These are phyloP conservation scores for Drosophila gaucha DNA, from an alignment of 2,888 invertebrate species.

Conservation along the genomic window DNA sequence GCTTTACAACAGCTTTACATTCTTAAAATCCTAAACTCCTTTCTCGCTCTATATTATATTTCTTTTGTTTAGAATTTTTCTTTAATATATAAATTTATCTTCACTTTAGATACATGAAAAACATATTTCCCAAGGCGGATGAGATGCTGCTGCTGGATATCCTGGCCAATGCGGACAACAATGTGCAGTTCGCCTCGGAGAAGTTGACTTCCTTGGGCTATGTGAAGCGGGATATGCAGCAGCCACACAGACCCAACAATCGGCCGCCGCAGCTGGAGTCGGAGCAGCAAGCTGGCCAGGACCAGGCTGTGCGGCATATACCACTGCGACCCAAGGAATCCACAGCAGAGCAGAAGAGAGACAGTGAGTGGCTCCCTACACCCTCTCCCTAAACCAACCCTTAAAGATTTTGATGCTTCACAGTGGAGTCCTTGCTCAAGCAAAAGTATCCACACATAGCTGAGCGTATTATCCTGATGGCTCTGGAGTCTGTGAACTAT, in stretches of 20 bases:
- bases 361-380: slow-evolving; percentile 85
- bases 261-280: slow-evolving; percentile 81
- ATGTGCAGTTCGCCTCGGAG: slow-evolving; percentile 95
- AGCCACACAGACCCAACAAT: slow-evolving; percentile 86
- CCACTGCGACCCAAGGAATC: slow-evolving; percentile 87
- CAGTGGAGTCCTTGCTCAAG: slow-evolving; percentile 90
- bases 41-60: not conserved
- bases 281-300: slow-evolving; percentile 64
- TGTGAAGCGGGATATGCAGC: slow-evolving; percentile 90
- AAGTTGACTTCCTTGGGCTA: slow-evolving; percentile 92
- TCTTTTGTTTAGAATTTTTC: not conserved
- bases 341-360: slow-evolving; percentile 89
- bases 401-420: too few species aligned
- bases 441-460: slow-evolving; percentile 91
- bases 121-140: slow-evolving; percentile 95
- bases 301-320: slow-evolving; percentile 69
- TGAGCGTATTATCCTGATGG: slow-evolving; percentile 92
- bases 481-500: slow-evolving; percentile 94
- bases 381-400: too few species aligned
- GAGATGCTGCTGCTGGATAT: slow-evolving; percentile 94
- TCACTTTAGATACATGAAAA: slow-evolving; percentile 92
- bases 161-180: slow-evolving; percentile 94
- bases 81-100: not conserved
- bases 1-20: not conserved
- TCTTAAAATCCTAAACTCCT: not conserved